Evolutionary conservation across 2,888 invertebrate genomes (phyloP), one percentile per base, ranked within the genome.

Genomic region (Stenurella melanura): DNA sequence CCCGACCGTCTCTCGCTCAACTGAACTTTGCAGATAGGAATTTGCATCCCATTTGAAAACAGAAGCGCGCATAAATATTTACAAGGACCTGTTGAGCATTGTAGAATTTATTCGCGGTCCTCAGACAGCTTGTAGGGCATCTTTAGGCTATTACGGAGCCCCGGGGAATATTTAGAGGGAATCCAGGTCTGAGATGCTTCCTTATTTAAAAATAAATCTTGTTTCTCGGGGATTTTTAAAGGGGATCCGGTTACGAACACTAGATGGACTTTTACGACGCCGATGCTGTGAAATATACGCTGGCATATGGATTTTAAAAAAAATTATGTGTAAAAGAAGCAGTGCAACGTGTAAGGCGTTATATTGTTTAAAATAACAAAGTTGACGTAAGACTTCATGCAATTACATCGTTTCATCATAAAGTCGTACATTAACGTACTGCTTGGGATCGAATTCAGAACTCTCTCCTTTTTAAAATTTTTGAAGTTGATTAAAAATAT

Each of bases 41-140:
- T 75, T 75, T 70, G 75, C 70, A 69, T 75, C 42, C 56, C 70
- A 71, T 70, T 64, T 38, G 50, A 57, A 70, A 69, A 66, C 75
- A 74, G 74, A 12, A 68, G 19, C 60, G 42, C 50, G 54, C 66
- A 75, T 75, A 70, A 75, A 75, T 75, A 70, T 75, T 75, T 75
- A 70, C 75, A 64, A 70, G 75, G 66, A 75, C 75, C 70, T 75
- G 75, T 75, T 75, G 75, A 71, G 70, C 70, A 57, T 30, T 63
- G 74, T 57, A 56, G 68, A 75, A 58, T 75, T 71, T 70, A 75
- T 70, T 75, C 42, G 56, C 34, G 56, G 56, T 63, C 63, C 38
- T 63, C 56, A 60, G 69, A 54, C 60, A 56, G 74, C 69, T 68
- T 56, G 69, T 34, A 63, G 69, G 70, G 50, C 56, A 70, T 69